Percentiles rank a stretch among this genome's conserved stretches.
Conservation (phyloP, 1,140 invertebrate species). For the Lordiphosa stackelbergi region DNA sequence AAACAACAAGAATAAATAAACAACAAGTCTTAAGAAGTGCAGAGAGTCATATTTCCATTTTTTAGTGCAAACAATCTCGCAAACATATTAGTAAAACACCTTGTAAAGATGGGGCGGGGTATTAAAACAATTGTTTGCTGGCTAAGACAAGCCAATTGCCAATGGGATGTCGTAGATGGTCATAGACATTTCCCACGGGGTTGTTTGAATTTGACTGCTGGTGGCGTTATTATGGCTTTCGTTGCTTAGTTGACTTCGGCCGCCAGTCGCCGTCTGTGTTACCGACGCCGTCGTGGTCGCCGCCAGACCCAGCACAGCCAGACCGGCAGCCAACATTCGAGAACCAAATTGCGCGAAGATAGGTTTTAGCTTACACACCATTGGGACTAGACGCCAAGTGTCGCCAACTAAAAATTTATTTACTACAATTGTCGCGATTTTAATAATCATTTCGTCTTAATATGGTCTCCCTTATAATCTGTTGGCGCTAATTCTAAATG, state of each 20-base stretch:
- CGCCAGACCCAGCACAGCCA: slow-evolving; percentile 23
- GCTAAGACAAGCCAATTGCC: slow-evolving; percentile 13
- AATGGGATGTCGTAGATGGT: slow-evolving; percentile 30
- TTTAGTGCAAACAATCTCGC: not conserved
- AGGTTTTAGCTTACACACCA: slow-evolving; percentile 70
- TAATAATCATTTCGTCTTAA: slow-evolving; percentile 37
- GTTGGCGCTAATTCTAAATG: not conserved
- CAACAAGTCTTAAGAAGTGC: too few species aligned
- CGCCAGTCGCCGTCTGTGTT: slow-evolving; percentile 48
- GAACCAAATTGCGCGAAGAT: slow-evolving; percentile 66
- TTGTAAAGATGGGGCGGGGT: too few species aligned
- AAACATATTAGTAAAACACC: not conserved
- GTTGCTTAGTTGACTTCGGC: slow-evolving; percentile 56
- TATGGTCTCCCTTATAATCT: slow-evolving; percentile 6
- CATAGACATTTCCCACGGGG: slow-evolving; percentile 34
- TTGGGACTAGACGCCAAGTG: slow-evolving; percentile 65
- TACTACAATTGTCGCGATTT: slow-evolving; percentile 48
- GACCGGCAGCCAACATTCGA: slow-evolving; percentile 64
- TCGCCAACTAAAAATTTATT: slow-evolving; percentile 66
- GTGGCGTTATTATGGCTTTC: slow-evolving; percentile 14
- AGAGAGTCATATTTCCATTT: too few species aligned
- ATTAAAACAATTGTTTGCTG: too few species aligned
- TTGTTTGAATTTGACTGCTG: slow-evolving; percentile 10
- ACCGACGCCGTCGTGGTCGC: too few species aligned
- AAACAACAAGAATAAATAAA: too few species aligned